Evolutionary conservation across 2,888 invertebrate genomes (phyloP).

Genomic region (Bedellia somnulentella): DNA sequence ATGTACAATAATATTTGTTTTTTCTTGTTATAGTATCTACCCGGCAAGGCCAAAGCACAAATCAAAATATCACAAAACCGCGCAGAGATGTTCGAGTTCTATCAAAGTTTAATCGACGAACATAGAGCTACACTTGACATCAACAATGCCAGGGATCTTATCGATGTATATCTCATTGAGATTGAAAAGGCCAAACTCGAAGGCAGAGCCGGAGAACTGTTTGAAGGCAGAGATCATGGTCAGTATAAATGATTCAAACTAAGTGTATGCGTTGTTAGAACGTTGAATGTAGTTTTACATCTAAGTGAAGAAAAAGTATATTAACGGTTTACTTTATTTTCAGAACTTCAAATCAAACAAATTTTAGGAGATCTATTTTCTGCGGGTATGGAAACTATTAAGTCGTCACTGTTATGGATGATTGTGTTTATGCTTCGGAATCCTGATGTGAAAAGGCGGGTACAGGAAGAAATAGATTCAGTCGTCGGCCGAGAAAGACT

Average conservation of each 20-base stretch:
- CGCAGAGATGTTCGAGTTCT: conserved; percentile 81
- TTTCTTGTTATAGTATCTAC: conserved; percentile 62
- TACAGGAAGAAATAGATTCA: conserved; percentile 84
- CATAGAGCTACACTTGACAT: conserved; percentile 77
- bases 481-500: conserved; percentile 78
- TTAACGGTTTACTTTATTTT: conserved; percentile 9
- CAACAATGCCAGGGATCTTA: conserved; percentile 76
- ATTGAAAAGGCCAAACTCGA: conserved; percentile 81
- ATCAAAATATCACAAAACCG: conserved; percentile 70
- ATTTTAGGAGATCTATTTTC: conserved; percentile 89
- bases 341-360: conserved; percentile 89
- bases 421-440: conserved; percentile 85
- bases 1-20: no score
- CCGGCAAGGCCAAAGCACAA: conserved; percentile 64
- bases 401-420: conserved; percentile 86
- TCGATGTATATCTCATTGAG: conserved; percentile 84
- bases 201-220: conserved; percentile 71
- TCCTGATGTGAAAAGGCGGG: conserved; percentile 76
- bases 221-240: conserved; percentile 87
- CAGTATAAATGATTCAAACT: conserved; percentile 23
- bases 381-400: conserved; percentile 93
- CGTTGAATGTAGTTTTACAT: no score
- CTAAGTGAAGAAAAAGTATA: not conserved
- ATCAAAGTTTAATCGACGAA: conserved; percentile 81
- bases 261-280: no score